A percentile compares a stretch with the other conserved stretches of the same genome.
Evolutionary conservation across 2,888 invertebrate species (phyloP).

Genomic region (Orthosia gracilis): DNA sequence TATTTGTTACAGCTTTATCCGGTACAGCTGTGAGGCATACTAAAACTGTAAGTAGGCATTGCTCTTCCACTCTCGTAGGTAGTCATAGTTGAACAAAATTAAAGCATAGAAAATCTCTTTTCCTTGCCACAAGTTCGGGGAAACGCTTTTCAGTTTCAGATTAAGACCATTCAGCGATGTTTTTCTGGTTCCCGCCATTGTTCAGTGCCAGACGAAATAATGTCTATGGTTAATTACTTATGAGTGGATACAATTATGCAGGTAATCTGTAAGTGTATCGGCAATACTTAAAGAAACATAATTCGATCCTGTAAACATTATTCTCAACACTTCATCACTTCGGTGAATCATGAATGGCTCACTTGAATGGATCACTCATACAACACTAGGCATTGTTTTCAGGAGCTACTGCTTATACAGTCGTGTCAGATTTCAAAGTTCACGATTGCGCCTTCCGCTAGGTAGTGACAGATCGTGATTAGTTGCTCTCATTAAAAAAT

Average conservation of each 20-base stretch:
- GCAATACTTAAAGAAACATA: slow-evolving; percentile 29
- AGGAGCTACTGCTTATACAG: slow-evolving; percentile 5
- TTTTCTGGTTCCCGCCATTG: background rate
- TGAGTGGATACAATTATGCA: slow-evolving; percentile 3
- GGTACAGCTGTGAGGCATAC: too few species aligned
- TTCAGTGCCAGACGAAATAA: background rate
- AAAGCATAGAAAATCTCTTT: fast-evolving
- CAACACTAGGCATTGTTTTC: slow-evolving; percentile 43
- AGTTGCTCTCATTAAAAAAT: background rate
- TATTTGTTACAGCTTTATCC: too few species aligned
- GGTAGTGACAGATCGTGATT: background rate
- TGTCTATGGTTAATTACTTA: background rate
- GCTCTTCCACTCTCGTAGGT: too few species aligned
- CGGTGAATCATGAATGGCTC: slow-evolving; percentile 3
- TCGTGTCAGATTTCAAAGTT: slow-evolving; percentile 39
- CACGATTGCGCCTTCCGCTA: slow-evolving; percentile 10
- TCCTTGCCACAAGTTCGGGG: background rate
- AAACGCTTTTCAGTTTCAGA: background rate
- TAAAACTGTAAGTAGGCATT: too few species aligned
- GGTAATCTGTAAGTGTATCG: slow-evolving; percentile 8
- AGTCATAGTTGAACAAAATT: background rate
- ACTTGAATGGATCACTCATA: slow-evolving; percentile 5
- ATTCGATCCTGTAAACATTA: slow-evolving; percentile 1
- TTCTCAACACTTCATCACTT: slow-evolving; percentile 24
- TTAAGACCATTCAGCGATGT: background rate